Percentiles rank a stretch among this genome's conserved stretches.
These are phyloP conservation scores for Xestia c-nigrum DNA, from an alignment of 2,888 invertebrate genomes.

Conservation along the genomic window DNA sequence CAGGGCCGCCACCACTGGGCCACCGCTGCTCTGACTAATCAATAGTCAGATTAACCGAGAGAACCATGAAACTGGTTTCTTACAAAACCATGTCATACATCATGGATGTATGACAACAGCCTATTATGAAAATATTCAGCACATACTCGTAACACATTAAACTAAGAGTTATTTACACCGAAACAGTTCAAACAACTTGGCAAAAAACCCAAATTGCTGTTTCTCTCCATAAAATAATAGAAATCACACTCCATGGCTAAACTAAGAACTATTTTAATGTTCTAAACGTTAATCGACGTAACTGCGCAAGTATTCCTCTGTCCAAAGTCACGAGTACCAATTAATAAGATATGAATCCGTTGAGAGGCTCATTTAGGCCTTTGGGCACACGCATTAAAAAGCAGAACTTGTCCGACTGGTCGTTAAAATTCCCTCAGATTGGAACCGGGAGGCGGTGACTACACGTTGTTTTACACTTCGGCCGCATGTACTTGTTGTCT, in stretches of 20 bases:
- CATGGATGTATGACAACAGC: constrained; percentile 1
- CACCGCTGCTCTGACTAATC: no score
- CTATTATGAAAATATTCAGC: constrained; percentile 1
- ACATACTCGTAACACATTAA: constrained; percentile 6
- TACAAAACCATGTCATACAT: constrained; percentile 9
- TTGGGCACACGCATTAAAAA: constrained; percentile 74
- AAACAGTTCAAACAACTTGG: constrained; percentile 3
- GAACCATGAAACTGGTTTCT: not conserved
- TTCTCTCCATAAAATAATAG: constrained; percentile 30
- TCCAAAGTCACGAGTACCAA: constrained; percentile 69
- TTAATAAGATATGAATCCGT: constrained; percentile 73
- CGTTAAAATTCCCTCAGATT: constrained; percentile 85
- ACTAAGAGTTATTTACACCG: constrained; percentile 3
- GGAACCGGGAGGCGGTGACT: constrained; percentile 76
- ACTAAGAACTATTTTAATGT: constrained; percentile 36
- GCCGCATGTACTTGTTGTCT: constrained; percentile 58
- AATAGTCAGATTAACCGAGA: not conserved
- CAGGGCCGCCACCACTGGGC: no score
- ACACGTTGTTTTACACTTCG: constrained; percentile 73
- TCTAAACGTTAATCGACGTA: constrained; percentile 47
- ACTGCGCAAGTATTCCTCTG: constrained; percentile 48
- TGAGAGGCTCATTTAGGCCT: constrained; percentile 76
- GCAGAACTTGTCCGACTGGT: constrained; percentile 81
- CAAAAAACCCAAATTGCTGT: constrained; percentile 18
- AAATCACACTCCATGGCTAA: constrained; percentile 27